A percentile compares a stretch with the other conserved stretches of the same genome.
Evolutionary conservation across 2,113 vertebrate species (phyloP).

Genomic region (Microtus pennsylvanicus): DNA sequence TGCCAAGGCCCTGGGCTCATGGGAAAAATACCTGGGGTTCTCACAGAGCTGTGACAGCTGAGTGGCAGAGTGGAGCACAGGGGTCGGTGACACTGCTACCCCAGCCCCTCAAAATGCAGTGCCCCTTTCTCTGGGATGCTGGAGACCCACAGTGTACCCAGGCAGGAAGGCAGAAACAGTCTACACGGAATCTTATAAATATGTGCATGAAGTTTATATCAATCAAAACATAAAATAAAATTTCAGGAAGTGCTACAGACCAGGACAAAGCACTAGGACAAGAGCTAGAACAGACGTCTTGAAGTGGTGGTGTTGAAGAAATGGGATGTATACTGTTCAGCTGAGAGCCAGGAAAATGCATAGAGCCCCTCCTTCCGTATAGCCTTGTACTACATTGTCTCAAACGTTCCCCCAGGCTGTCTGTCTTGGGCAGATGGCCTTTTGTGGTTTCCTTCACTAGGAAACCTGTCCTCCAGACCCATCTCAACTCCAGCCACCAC

Average conservation of each 20-base stretch:
- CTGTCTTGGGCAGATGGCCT: neutral
- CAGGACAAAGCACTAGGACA: accelerated
- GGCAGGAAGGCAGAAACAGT: neutral
- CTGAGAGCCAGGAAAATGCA: neutral
- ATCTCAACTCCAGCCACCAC: neutral
- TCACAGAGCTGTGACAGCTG: neutral
- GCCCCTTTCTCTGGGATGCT: neutral
- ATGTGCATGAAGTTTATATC: too few species aligned
- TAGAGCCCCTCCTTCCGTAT: accelerated
- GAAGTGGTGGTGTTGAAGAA: too few species aligned
- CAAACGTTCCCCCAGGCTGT: too few species aligned
- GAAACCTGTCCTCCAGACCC: too few species aligned
- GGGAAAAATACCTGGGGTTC: neutral
- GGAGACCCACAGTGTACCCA: neutral
- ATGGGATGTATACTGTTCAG: accelerated
- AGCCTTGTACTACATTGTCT: accelerated
- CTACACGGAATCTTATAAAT: neutral
- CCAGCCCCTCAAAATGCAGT: accelerated
- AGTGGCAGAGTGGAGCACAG: neutral
- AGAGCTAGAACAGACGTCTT: accelerated
- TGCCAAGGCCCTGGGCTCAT: too few species aligned
- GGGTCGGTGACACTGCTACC: neutral
- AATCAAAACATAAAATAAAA: neutral
- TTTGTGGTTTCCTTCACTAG: neutral
- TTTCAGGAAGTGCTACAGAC: neutral